phyloP scores from a whole-genome alignment of 2,888 invertebrate genomes.

The Carabus problematicus region DNA sequence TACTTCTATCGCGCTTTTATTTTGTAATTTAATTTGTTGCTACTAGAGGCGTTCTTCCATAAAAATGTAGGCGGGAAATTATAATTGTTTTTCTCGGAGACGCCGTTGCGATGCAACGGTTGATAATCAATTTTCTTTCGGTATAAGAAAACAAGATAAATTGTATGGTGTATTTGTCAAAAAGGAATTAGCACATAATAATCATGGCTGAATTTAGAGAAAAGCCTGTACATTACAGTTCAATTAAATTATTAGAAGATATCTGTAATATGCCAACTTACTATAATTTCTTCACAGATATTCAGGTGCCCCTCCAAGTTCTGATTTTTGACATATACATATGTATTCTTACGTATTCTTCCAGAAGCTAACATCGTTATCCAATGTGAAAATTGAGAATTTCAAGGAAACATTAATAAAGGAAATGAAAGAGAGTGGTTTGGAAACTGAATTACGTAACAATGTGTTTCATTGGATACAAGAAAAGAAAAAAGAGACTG shows the following conservation, averaged over 20 bases:
- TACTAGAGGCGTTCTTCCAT: conserved; percentile 14
- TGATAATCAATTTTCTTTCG: conserved; percentile 31
- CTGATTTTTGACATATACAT: background rate
- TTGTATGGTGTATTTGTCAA: conserved; percentile 9
- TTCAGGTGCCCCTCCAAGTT: conserved; percentile 67
- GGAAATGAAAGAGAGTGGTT: conserved; percentile 77
- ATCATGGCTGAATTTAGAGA: conserved; percentile 59
- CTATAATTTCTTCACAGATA: conserved; percentile 76
- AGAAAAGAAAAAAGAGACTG: conserved; percentile 56
- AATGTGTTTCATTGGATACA: conserved; percentile 84
- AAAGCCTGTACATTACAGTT: conserved; percentile 75
- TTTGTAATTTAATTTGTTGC: conserved; percentile 16
- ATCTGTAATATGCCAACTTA: conserved; percentile 79
- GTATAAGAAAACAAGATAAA: conserved; percentile 16
- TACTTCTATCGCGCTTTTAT: conserved; percentile 33
- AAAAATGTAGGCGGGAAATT: conserved; percentile 32
- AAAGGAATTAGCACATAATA: background rate
- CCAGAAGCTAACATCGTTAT: conserved; percentile 80
- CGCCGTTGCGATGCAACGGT: conserved; percentile 34
- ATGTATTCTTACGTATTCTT: conserved; percentile 50
- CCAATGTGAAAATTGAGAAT: conserved; percentile 77
- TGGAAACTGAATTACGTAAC: conserved; percentile 84
- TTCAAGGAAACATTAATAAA: conserved; percentile 79
- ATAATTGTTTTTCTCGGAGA: conserved; percentile 9
- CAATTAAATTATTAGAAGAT: conserved; percentile 80